Conservation (phyloP, 1,140 invertebrate genomes). For the Phocides pigmalion region DNA sequence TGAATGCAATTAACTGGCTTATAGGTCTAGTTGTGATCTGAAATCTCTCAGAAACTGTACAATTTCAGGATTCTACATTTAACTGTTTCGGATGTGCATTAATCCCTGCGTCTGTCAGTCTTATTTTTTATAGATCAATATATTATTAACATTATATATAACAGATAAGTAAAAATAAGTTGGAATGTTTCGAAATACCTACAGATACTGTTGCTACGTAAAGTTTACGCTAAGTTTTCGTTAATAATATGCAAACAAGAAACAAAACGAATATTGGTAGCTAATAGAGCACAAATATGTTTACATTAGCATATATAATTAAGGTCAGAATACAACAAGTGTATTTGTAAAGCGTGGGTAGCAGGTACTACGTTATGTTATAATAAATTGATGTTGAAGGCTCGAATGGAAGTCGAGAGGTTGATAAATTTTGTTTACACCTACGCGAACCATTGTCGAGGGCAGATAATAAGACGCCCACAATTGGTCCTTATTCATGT, state of each 20-base stretch:
- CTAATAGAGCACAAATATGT: not conserved
- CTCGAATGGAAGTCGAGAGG: constrained; percentile 1
- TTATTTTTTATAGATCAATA: no score
- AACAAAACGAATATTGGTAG: not conserved
- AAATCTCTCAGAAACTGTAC: no score
- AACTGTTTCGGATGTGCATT: no score
- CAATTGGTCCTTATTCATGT: constrained; percentile 28
- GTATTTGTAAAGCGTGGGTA: constrained; percentile 9
- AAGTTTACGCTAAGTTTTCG: not conserved
- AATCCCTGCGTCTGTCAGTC: no score
- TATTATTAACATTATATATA: no score
- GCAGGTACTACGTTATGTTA: constrained; percentile 17
- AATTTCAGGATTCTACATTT: no score
- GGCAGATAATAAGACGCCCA: constrained; percentile 36
- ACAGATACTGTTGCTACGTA: not conserved
- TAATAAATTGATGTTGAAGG: constrained; percentile 12
- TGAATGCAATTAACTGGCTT: no score
- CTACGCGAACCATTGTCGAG: constrained; percentile 23
- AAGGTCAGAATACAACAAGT: constrained; percentile 18
- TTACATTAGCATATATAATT: constrained; percentile 10
- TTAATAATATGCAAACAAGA: not conserved
- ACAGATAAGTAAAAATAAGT: no score
- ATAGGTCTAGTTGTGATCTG: no score
- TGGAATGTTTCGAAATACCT: no score
- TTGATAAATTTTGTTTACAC: constrained; percentile 35